A percentile compares a stretch with the other conserved stretches of the same genome.
Conservation (phyloP, 2,797 vertebrate species). For the Trachurus trachurus region DNA sequence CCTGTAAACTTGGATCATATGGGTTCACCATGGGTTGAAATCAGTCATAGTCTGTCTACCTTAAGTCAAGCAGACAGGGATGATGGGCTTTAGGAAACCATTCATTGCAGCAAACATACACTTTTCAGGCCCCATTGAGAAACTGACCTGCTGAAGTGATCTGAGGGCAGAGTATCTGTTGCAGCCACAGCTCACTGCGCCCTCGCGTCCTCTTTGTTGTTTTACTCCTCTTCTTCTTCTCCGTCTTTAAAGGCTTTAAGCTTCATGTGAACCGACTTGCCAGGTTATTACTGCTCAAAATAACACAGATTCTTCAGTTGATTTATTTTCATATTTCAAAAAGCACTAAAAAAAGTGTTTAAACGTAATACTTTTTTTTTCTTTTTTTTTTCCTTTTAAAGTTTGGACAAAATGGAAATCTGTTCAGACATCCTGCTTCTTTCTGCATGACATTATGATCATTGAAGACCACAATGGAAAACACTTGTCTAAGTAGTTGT, state of each 20-base stretch:
- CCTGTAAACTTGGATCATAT: constrained; percentile 63
- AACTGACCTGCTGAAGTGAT: constrained; percentile 52
- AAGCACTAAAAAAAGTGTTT: background rate
- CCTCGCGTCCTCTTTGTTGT: constrained; percentile 17
- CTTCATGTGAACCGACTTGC: constrained; percentile 3
- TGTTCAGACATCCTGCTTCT: background rate
- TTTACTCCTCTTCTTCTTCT: background rate
- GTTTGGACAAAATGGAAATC: background rate
- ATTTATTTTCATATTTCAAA: background rate
- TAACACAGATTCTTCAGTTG: background rate
- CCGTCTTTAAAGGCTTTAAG: background rate
- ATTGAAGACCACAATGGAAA: background rate
- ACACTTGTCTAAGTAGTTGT: background rate
- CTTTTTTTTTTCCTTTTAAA: background rate
- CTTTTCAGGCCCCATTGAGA: constrained; percentile 66
- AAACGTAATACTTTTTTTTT: background rate
- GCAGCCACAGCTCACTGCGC: constrained; percentile 23
- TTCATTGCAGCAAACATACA: constrained; percentile 67
- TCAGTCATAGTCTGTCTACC: constrained; percentile 76
- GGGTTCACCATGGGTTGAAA: constrained; percentile 71
- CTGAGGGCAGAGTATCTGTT: constrained; percentile 47
- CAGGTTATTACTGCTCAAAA: background rate
- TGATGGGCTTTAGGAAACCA: constrained; percentile 73
- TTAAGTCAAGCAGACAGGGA: constrained; percentile 71
- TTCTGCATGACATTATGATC: background rate